Evolutionary conservation across 2,113 vertebrate species (phyloP).

Genomic region (Platysteira castanea): DNA sequence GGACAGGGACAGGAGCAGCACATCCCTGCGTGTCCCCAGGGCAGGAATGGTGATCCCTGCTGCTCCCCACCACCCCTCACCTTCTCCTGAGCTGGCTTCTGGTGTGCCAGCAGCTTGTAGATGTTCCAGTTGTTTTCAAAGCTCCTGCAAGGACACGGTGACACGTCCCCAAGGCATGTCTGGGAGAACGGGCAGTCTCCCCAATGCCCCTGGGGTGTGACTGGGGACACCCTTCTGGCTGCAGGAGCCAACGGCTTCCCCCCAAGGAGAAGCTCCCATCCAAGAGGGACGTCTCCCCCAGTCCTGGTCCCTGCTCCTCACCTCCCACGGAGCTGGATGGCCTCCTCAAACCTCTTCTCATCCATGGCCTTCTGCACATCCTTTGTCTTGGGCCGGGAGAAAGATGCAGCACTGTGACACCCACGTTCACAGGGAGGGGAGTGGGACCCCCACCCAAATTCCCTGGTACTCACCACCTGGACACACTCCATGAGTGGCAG

Average conservation of each 20-base stretch:
- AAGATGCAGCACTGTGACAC: background rate
- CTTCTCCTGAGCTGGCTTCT: constrained; percentile 77
- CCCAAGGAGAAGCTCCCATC: background rate
- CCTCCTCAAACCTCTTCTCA: constrained; percentile 88
- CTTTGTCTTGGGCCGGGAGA: constrained; percentile 69
- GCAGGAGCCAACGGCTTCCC: background rate
- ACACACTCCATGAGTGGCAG: constrained; percentile 95
- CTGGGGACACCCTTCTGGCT: background rate
- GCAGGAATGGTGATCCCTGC: accelerated
- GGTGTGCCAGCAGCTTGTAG: constrained; percentile 87
- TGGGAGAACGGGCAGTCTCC: background rate
- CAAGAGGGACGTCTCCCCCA: background rate
- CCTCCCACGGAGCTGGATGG: constrained; percentile 91
- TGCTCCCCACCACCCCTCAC: constrained; percentile 31
- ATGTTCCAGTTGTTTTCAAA: constrained; percentile 97
- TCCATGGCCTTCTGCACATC: constrained; percentile 94
- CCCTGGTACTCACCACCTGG: constrained; percentile 81
- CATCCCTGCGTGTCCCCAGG: accelerated
- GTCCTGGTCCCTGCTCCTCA: background rate
- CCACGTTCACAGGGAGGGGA: accelerated
- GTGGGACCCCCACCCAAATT: background rate
- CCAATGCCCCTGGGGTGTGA: background rate
- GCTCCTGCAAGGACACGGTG: constrained; percentile 75
- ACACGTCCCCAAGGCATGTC: accelerated
- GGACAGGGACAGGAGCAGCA: background rate